A percentile compares a stretch with the other conserved stretches of the same genome.
phyloP scores from a whole-genome alignment of 1,140 invertebrate genomes.

The Pogonomyrmex californicus region DNA sequence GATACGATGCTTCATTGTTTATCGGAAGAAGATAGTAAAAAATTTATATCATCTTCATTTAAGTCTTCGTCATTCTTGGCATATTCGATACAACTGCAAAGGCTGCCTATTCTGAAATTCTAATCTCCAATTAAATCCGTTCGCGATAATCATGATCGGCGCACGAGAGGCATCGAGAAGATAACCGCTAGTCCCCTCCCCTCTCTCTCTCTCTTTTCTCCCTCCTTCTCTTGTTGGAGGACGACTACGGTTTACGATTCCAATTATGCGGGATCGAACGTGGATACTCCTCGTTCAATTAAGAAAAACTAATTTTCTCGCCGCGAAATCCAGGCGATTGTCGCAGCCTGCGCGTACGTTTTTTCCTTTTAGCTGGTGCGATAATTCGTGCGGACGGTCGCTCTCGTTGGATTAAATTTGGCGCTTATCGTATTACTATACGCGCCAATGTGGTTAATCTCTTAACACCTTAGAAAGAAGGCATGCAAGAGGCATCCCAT shows the following conservation, averaged over 20 bases:
- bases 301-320: conserved; percentile 83
- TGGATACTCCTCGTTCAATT: conserved; percentile 78
- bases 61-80: neutral
- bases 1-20: neutral
- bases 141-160: conserved; percentile 46
- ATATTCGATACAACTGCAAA: conserved; percentile 21
- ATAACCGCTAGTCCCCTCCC: neutral
- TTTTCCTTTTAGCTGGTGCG: conserved; percentile 57
- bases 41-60: neutral
- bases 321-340: conserved; percentile 69
- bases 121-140: conserved; percentile 57
- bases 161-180: conserved; percentile 34
- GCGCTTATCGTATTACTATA: conserved; percentile 76
- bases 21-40: neutral
- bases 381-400: conserved; percentile 64
- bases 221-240: neutral
- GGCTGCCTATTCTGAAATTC: conserved; percentile 37
- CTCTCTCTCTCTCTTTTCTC: neutral
- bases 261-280: conserved; percentile 80
- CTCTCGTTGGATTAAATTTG: conserved; percentile 80
- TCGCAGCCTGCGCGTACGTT: conserved; percentile 52
- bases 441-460: conserved; percentile 72
- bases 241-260: conserved; percentile 77
- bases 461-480: conserved; percentile 76
- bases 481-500: neutral